A percentile compares a stretch with the other conserved stretches of the same genome.
Evolutionary conservation across 2,888 invertebrate species (phyloP).

Genomic region (Dasysyrphus tricinctus): DNA sequence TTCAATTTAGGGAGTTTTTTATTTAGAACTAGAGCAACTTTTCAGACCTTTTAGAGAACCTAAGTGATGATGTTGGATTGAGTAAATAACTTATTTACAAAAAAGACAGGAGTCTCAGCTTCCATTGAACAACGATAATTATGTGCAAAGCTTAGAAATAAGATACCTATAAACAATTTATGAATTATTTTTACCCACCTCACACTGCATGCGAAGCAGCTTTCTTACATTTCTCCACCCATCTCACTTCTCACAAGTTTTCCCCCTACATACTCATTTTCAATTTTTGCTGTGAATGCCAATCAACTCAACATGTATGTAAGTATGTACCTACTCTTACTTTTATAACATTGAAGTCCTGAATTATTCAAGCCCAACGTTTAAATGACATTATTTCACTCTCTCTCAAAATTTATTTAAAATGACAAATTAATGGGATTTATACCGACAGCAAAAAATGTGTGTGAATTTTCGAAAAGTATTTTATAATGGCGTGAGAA

Average conservation of each 20-base stretch:
- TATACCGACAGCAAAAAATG: background rate
- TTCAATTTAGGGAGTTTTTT: too few species aligned
- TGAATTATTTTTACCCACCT: too few species aligned
- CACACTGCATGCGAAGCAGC: too few species aligned
- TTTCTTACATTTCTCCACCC: background rate
- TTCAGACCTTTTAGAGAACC: too few species aligned
- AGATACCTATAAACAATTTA: too few species aligned
- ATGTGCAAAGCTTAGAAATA: too few species aligned
- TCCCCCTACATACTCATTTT: background rate
- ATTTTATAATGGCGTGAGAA: slow-evolving; percentile 25
- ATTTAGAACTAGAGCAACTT: too few species aligned
- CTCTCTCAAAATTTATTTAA: background rate
- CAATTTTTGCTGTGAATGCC: background rate
- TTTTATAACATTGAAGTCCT: background rate
- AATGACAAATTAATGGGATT: slow-evolving; percentile 21
- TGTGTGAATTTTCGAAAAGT: slow-evolving; percentile 16
- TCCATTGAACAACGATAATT: too few species aligned
- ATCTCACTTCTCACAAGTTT: background rate
- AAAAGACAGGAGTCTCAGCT: too few species aligned
- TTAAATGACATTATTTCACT: background rate
- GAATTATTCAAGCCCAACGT: background rate
- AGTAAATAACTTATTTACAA: too few species aligned
- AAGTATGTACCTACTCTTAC: background rate
- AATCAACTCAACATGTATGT: background rate
- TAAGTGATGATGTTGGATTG: too few species aligned